A percentile compares a stretch with the other conserved stretches of the same genome.
These are phyloP conservation scores for Crotalus helleri DNA, from an alignment of 2,113 vertebrate species.

Conservation along the genomic window DNA sequence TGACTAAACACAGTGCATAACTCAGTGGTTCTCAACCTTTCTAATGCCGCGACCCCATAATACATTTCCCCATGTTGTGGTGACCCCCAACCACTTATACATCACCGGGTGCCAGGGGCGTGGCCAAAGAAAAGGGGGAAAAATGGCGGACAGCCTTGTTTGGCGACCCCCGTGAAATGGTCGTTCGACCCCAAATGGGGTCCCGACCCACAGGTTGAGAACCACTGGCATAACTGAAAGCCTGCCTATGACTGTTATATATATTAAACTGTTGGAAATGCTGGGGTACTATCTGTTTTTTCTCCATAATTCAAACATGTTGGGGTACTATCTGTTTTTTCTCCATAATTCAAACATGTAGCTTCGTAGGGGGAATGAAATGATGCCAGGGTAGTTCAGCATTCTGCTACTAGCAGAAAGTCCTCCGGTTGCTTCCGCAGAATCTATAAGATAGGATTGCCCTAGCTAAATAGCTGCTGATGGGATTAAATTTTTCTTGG, in stretches of 20 bases:
- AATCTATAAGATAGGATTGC: neutral
- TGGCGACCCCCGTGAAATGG: too few relatives aligned
- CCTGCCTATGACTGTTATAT: neutral
- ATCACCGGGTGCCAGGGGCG: too few relatives aligned
- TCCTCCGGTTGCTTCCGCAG: neutral
- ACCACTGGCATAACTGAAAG: neutral
- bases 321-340: neutral
- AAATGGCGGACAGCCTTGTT: too few relatives aligned
- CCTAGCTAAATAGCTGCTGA: neutral
- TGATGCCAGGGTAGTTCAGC: neutral
- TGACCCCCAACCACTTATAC: too few relatives aligned
- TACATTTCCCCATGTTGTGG: too few relatives aligned
- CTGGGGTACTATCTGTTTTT: neutral
- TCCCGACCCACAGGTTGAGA: too few relatives aligned
- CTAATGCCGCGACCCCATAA: too few relatives aligned
- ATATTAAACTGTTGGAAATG: neutral
- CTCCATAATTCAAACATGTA: neutral
- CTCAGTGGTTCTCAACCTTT: too few relatives aligned
- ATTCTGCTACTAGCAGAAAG: neutral
- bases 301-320: neutral
- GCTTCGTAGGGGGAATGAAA: neutral
- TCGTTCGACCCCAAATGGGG: too few relatives aligned
- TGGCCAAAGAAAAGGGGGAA: too few relatives aligned
- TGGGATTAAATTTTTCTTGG: neutral
- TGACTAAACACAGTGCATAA: neutral